Evolutionary conservation across 2,888 invertebrate species (phyloP).

Genomic region (Venusia cambrica): DNA sequence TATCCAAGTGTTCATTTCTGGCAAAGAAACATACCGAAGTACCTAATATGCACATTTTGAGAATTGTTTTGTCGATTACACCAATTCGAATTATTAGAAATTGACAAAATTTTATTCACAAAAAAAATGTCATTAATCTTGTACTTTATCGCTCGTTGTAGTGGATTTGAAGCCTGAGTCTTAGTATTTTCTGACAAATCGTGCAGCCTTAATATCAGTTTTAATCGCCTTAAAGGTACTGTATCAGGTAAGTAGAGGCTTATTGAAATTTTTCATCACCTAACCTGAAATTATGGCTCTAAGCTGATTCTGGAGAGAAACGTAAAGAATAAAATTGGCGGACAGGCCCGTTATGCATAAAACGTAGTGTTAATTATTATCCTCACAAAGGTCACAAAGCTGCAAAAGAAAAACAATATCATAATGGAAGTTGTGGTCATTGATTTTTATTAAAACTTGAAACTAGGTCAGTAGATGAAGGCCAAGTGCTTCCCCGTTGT

Average conservation of each 20-base stretch:
- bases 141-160: background rate
- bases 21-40: too few species aligned
- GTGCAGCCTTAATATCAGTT: slow-evolving; percentile 37
- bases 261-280: slow-evolving; percentile 37
- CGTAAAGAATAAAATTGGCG: slow-evolving; percentile 23
- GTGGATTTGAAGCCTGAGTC: slow-evolving; percentile 2
- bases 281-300: slow-evolving; percentile 27
- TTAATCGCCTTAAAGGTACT: slow-evolving; percentile 44
- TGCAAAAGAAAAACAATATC: too few species aligned
- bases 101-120: too few species aligned
- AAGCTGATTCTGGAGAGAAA: slow-evolving; percentile 27
- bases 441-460: too few species aligned
- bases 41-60: too few species aligned
- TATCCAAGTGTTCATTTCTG: too few species aligned
- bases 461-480: too few species aligned
- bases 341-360: slow-evolving; percentile 23
- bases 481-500: too few species aligned
- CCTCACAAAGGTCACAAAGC: slow-evolving; percentile 7
- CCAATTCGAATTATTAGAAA: too few species aligned
- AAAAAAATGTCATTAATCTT: too few species aligned
- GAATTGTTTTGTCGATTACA: too few species aligned
- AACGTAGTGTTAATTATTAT: slow-evolving; percentile 18
- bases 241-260: slow-evolving; percentile 35
- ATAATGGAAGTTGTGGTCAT: too few species aligned
- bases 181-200: slow-evolving; percentile 34